Percentiles rank a stretch among this genome's conserved stretches.
Evolutionary conservation across 1,140 invertebrate species (phyloP).

Genomic region (Drosophila nebulosa): DNA sequence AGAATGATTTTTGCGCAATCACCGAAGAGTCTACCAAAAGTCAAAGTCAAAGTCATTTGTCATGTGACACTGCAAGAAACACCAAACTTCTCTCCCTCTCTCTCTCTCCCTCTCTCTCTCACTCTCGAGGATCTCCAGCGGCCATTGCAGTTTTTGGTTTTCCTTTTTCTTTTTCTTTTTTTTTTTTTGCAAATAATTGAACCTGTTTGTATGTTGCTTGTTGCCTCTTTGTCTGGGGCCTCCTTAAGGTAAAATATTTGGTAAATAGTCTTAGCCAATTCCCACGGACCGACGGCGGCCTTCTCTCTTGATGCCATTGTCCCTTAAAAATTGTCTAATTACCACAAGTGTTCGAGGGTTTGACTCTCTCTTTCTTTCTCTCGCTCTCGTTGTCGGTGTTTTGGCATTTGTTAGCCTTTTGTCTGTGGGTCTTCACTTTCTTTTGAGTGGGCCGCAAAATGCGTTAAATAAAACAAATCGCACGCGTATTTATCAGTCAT

Average conservation of each 20-base stretch:
- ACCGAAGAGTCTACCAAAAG: slow-evolving; percentile 28
- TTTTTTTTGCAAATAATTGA: slow-evolving; percentile 68
- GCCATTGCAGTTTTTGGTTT: slow-evolving; percentile 28
- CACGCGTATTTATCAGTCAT: slow-evolving; percentile 70
- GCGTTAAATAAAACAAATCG: slow-evolving; percentile 63
- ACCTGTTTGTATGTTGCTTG: slow-evolving; percentile 59
- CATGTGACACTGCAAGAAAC: slow-evolving; percentile 68
- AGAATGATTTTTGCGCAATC: slow-evolving; percentile 78
- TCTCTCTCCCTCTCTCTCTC: background rate
- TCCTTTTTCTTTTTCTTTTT: slow-evolving; percentile 2
- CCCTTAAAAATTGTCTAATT: slow-evolving; percentile 70
- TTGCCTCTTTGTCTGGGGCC: slow-evolving; percentile 64
- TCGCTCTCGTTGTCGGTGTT: slow-evolving; percentile 44
- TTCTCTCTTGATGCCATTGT: slow-evolving; percentile 50
- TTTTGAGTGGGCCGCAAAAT: slow-evolving; percentile 49
- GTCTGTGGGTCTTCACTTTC: slow-evolving; percentile 42
- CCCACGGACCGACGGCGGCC: slow-evolving; percentile 46
- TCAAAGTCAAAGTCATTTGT: slow-evolving; percentile 67
- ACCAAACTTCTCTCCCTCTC: background rate
- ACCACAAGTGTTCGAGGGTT: slow-evolving; percentile 65
- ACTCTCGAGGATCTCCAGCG: slow-evolving; percentile 8
- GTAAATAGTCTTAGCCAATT: slow-evolving; percentile 58
- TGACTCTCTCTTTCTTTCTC: slow-evolving; percentile 9
- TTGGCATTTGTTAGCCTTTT: slow-evolving; percentile 65
- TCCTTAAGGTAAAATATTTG: slow-evolving; percentile 59